A percentile compares a stretch with the other conserved stretches of the same genome.
phyloP scores from a whole-genome alignment of 2,797 vertebrate species.

The Discoglossus pictus region DNA sequence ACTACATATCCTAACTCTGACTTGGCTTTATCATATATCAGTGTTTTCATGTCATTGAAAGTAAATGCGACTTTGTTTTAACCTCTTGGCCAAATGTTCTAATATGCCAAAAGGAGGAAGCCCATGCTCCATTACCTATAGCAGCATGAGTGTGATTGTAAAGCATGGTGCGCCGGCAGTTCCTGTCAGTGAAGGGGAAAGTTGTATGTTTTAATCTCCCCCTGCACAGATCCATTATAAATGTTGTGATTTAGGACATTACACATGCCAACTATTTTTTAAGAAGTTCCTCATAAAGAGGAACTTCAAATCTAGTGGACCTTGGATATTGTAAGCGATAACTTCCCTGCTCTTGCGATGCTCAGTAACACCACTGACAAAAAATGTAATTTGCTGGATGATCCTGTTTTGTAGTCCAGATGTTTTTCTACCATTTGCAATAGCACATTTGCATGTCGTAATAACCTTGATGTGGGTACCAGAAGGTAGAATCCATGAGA shows the following conservation, averaged over 20 bases:
- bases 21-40: conserved; percentile 42
- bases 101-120: conserved; percentile 43
- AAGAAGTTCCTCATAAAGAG: too few species aligned
- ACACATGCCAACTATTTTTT: too few species aligned
- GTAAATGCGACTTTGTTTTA: conserved; percentile 48
- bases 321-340: too few species aligned
- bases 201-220: conserved; percentile 39
- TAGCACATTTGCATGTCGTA: too few species aligned
- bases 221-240: conserved; percentile 29
- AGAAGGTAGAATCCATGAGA: too few species aligned
- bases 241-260: conserved; percentile 20
- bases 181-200: conserved; percentile 39
- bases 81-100: conserved; percentile 41
- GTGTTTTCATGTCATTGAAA: conserved; percentile 35
- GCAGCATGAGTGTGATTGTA: conserved; percentile 45
- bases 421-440: too few species aligned
- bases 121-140: conserved; percentile 47
- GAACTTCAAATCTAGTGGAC: too few species aligned
- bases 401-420: too few species aligned
- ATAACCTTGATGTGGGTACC: too few species aligned
- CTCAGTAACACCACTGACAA: too few species aligned
- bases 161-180: conserved; percentile 24
- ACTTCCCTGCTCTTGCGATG: too few species aligned
- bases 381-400: too few species aligned
- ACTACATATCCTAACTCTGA: conserved; percentile 43